These are phyloP conservation scores for Prosapia bicincta DNA, from an alignment of 2,888 invertebrate genomes.

Conservation along the genomic window DNA sequence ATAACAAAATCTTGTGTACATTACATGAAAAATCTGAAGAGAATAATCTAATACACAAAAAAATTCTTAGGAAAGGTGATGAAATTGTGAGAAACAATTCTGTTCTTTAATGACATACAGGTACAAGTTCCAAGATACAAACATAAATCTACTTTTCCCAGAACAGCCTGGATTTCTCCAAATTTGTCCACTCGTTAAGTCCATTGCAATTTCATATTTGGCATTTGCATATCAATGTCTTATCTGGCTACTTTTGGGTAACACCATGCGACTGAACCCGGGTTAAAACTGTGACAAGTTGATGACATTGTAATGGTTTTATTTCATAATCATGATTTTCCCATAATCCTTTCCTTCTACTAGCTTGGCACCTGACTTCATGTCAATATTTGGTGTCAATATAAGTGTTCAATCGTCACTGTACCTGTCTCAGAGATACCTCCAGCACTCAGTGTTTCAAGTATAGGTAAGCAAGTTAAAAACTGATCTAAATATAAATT, in stretches of 20 bases:
- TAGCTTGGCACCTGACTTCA: constrained; percentile 11
- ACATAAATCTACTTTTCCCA: constrained; percentile 12
- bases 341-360: not conserved
- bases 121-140: too few species aligned
- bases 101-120: not conserved
- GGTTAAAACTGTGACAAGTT: not conserved
- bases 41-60: too few species aligned
- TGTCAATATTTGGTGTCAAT: constrained; percentile 13
- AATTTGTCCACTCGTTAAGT: constrained; percentile 11
- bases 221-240: constrained; percentile 8
- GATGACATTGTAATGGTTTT: constrained; percentile 10
- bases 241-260: not conserved
- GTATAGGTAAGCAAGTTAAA: constrained; percentile 9
- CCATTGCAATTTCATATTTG: constrained; percentile 7
- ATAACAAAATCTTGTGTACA: too few species aligned
- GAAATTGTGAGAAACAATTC: too few species aligned
- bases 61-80: too few species aligned
- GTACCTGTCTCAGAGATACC: constrained; percentile 21
- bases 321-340: constrained; percentile 5
- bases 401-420: constrained; percentile 4
- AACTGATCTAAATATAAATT: constrained; percentile 17
- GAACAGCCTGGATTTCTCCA: constrained; percentile 9
- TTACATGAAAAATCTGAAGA: too few species aligned
- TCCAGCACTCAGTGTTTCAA: constrained; percentile 3
- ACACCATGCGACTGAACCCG: not conserved